These are phyloP conservation scores for Chaetodon trifascialis DNA, from an alignment of 2,113 vertebrate genomes.

Conservation along the genomic window DNA sequence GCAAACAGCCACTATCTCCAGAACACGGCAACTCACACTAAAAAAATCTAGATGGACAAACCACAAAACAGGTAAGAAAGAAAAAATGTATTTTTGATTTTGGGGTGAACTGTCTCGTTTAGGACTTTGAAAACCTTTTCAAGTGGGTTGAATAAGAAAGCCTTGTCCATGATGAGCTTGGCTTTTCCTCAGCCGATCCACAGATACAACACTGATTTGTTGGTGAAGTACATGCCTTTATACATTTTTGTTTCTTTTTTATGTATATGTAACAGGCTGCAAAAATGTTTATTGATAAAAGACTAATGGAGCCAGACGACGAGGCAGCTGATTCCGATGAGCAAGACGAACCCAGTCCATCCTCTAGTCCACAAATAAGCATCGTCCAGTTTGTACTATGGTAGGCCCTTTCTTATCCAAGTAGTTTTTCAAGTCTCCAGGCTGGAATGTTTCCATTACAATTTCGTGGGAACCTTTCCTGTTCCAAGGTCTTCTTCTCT, in stretches of 20 bases:
- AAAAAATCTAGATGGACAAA: too few species aligned
- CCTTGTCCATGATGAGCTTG: neutral
- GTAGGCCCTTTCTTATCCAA: conserved; percentile 23
- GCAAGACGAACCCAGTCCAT: neutral
- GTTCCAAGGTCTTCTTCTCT: neutral
- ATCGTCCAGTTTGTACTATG: neutral
- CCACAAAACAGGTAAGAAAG: too few species aligned
- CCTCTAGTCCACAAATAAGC: neutral
- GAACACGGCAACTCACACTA: too few species aligned
- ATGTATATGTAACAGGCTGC: conserved; percentile 66
- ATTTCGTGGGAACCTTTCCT: neutral
- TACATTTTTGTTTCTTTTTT: neutral
- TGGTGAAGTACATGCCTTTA: neutral
- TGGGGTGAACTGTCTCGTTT: neutral
- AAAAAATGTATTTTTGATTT: too few species aligned
- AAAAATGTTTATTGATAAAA: conserved; percentile 33
- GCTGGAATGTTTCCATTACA: neutral
- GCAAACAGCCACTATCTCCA: too few species aligned
- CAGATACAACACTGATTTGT: neutral
- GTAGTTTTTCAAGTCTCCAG: neutral
- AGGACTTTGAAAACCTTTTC: neutral
- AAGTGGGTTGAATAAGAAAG: neutral
- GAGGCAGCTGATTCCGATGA: neutral
- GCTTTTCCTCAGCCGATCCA: neutral
- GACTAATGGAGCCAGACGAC: neutral